These are phyloP conservation scores for Sebastes taczanowskii DNA, from an alignment of 2,797 vertebrate species.

Conservation along the genomic window DNA sequence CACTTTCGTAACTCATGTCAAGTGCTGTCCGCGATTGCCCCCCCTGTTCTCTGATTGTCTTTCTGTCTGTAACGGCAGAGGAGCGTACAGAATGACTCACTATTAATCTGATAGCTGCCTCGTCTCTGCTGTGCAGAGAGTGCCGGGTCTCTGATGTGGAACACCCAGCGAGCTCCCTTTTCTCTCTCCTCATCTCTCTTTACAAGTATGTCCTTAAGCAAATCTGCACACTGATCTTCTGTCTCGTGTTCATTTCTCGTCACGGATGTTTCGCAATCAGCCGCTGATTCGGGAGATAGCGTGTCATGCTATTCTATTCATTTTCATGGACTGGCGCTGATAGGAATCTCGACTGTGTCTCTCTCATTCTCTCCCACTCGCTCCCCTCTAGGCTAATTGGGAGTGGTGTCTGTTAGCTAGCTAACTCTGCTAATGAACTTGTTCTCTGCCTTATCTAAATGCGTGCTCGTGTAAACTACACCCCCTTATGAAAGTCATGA, in stretches of 20 bases:
- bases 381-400: constrained; percentile 83
- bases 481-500: constrained; percentile 68
- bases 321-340: constrained; percentile 77
- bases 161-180: constrained; percentile 79
- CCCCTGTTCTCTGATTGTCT: constrained; percentile 71
- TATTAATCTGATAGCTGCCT: constrained; percentile 77
- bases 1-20: constrained; percentile 76
- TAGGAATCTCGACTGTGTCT: constrained; percentile 76
- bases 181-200: constrained; percentile 69
- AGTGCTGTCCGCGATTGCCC: constrained; percentile 68
- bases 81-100: constrained; percentile 65
- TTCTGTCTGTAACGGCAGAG: constrained; percentile 64
- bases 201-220: constrained; percentile 80
- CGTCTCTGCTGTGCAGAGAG: constrained; percentile 72
- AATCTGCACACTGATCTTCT: constrained; percentile 77
- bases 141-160: constrained; percentile 76
- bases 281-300: constrained; percentile 79
- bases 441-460: constrained; percentile 80
- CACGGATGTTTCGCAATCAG: constrained; percentile 82
- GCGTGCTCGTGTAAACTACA: constrained; percentile 75
- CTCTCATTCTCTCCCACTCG: constrained; percentile 66
- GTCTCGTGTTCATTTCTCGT: constrained; percentile 80
- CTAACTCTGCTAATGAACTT: constrained; percentile 85
- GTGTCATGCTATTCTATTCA: constrained; percentile 79
- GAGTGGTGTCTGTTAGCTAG: constrained; percentile 75